Evolutionary conservation across 2,888 invertebrate species (phyloP), one percentile per base, ranked within the genome.

Genomic region (Cataglyphis altisquamis): DNA sequence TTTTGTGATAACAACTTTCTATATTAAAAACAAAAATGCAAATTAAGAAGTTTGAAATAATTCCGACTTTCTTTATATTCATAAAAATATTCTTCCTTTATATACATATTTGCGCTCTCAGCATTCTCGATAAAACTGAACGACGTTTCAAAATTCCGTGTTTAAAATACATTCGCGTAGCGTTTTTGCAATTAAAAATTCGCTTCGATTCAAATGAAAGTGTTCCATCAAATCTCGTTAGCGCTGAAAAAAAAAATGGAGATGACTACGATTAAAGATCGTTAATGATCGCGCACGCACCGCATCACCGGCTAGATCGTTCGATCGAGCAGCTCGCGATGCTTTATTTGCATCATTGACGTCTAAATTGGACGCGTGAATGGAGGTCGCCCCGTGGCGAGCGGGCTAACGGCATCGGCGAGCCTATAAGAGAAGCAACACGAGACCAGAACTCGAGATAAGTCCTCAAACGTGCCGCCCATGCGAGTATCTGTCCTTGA

Each of bases 401-500:
- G 63, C 85, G 55, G 81, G 82, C 87, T 88, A 87, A 88, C 84
- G 87, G 89, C 90, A 88, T 83, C 83, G 57, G 75, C 82, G 60
- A 67, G 66, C 86, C 78, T 83, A 77, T 82, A 77, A 72, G 83
- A 85, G 74, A 74, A 82, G 77, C 78, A 84, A 57, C 82, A 82
- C 67, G 86, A 88, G 90, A 92, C 87, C 86, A 89, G 90, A 86
- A 83, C 86, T 84, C 86, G 89, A 93, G 92, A 93, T 93, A 93
- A 93, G 88, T 88, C 88, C 91, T 92, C 92, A 93, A 93, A 93
- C 91, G 90, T 86, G 90, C 94, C 94, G 94, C 91, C 89, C 88
- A 88, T 85, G 84, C 78, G 84, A 84, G 87, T 89, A 89, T 89
- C 90, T 89, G 85, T 86, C 83, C 85, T 72, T 92, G 91, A 91